Evolutionary conservation across 2,888 invertebrate species (phyloP).

Genomic region (Apamea crenata): DNA sequence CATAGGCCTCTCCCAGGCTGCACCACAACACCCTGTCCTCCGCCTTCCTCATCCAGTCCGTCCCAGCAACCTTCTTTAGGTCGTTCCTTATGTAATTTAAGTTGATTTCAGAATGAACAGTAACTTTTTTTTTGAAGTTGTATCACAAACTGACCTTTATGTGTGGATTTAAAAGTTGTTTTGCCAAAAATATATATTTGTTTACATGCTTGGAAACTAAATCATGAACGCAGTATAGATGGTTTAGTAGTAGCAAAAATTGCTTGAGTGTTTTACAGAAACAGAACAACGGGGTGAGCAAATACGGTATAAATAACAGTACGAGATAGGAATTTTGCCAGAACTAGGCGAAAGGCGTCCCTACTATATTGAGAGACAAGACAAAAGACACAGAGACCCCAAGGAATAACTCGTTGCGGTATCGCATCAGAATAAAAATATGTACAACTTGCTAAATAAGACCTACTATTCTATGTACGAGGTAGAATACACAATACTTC

Average conservation of each 20-base stretch:
- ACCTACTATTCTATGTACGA: slow-evolving; percentile 54
- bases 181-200: neutral
- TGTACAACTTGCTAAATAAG: slow-evolving; percentile 45
- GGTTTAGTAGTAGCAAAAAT: neutral
- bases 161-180: neutral
- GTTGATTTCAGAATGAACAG: neutral
- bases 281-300: neutral
- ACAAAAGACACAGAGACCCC: neutral
- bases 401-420: neutral
- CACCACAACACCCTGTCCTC: too few relatives aligned
- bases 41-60: too few relatives aligned
- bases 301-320: slow-evolving; percentile 7
- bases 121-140: neutral
- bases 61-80: too few relatives aligned
- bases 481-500: slow-evolving; percentile 67
- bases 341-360: neutral
- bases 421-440: neutral
- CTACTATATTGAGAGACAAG: neutral
- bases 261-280: neutral
- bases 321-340: slow-evolving; percentile 31
- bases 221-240: neutral
- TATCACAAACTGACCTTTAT: neutral
- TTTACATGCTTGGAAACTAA: neutral
- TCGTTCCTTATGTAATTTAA: neutral
- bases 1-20: too few relatives aligned